Evolutionary conservation across 2,113 vertebrate species (phyloP), one percentile per base, ranked within the genome.

Genomic region (Aviceda subcristata): DNA sequence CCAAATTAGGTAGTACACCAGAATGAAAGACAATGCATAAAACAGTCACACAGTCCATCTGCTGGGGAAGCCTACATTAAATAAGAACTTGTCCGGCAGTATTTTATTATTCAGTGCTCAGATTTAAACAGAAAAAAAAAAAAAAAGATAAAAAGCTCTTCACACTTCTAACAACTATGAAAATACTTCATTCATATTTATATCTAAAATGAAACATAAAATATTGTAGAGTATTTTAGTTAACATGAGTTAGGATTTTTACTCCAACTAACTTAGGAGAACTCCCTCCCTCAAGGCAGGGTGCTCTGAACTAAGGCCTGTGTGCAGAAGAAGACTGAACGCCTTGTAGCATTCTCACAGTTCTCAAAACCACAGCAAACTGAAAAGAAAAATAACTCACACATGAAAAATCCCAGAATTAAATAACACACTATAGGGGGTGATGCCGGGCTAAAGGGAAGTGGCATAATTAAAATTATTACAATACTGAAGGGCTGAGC

Each of bases 131-230:
- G 6, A 18, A 15, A 45, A 6, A n/a, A 36, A 71, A 73, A 34
- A 15, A 13, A 32, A 7, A 38, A 51, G 4, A 32, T 21, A 19
- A 48, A 39, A 62, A 77, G 27, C 15, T 8, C 4, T 77, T 86
- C 39, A 75, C 11, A 34, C 5, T 72, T 95, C 30, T 46, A 59
- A 64, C 16, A 80, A 32, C 4, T 57, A 19, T n/a, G 34, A 77
- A 36, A 66, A 24, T 0, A 0, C 6, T 46, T 89, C 4, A 43
- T 50, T 72, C 17, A 60, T 62, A 34, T 66, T 77, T 0, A 0
- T 48, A 69, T 38, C 22, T 67, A 43, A 94, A 94, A 59, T n/a
- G 41, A 80, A 82, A 39, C 27, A 36, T 15, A 57, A 60, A 72
- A 12, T 64, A 50, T n/a, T 12, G 9, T 23, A 83, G 24, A 69